Evolutionary conservation across 2,888 invertebrate species (phyloP).

Genomic region (Gari tellinella): DNA sequence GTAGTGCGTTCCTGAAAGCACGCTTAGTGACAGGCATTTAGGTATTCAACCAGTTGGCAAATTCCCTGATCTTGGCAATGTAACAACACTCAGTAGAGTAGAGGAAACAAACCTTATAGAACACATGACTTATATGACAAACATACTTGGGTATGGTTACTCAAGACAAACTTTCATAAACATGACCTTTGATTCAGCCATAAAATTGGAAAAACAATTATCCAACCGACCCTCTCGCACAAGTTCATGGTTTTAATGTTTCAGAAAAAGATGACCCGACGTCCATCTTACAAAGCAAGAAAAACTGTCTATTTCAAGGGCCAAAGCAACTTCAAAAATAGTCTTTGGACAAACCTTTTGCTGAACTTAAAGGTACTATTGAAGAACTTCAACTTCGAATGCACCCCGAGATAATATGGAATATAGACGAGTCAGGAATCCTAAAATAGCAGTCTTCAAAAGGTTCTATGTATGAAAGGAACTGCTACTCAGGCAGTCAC

Average conservation of each 20-base stretch:
- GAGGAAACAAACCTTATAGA: constrained; percentile 19
- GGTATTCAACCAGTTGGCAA: constrained; percentile 34
- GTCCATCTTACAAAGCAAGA: constrained; percentile 10
- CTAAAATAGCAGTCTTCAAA: constrained; percentile 17
- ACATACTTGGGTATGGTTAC: constrained; percentile 38
- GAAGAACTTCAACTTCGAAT: neutral
- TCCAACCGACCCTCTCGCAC: neutral
- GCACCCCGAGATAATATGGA: constrained; percentile 20
- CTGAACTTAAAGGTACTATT: constrained; percentile 5
- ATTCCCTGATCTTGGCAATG: neutral
- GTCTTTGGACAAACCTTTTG: constrained; percentile 14
- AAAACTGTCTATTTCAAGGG: constrained; percentile 22
- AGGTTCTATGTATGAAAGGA: constrained; percentile 3
- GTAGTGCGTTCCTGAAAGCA: constrained; percentile 50
- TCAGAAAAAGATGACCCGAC: constrained; percentile 18
- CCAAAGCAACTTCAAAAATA: constrained; percentile 15
- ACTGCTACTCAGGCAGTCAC: constrained; percentile 32
- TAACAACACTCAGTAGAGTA: constrained; percentile 1
- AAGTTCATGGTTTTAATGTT: constrained; percentile 20
- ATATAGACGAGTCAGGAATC: constrained; percentile 27
- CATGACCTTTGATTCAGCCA: constrained; percentile 34
- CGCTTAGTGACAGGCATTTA: constrained; percentile 39
- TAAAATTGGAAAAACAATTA: constrained; percentile 12
- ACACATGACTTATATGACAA: constrained; percentile 25
- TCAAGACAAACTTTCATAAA: constrained; percentile 23